Evolutionary conservation across 2,113 vertebrate genomes (phyloP), one percentile per base, ranked within the genome.

Genomic region (Tichodroma muraria): DNA sequence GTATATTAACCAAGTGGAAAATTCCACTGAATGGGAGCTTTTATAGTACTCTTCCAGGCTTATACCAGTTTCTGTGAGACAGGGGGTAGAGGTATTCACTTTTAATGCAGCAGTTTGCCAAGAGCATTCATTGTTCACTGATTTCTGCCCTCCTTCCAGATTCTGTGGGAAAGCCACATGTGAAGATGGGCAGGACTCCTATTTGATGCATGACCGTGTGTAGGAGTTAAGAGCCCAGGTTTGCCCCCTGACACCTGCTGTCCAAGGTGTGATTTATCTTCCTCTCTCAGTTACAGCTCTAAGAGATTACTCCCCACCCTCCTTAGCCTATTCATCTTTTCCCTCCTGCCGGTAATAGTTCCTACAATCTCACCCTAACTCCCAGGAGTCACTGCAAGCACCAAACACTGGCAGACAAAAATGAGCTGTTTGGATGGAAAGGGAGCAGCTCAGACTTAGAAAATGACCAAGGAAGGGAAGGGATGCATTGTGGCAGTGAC

Each of bases 1-100:
- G 47, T 63, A 86, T 84, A 54, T 38, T 56, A 90, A 47, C 71
- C 8, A 44, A 92, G 85, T 80, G 94, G 92, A 95, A 96, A 95
- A 93, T 96, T 94, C 95, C 94, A 88, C 69, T 53, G 76, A 86
- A 84, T 56, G 37, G 37, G 45, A 92, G 56, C 12, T 90, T 75
- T 88, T 38, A 22, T 47, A 57, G 66, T 65, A 22, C 38, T 33
- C 47, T 61, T 57, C 22, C 69, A 53, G 38, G 37, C 12, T 88
- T 80, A 5, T 12, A 84, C 20, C 64, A 66, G 64, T 42, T 88
- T 81, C 65, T 59, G 15, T 44, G 66, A 54, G 80, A 40, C 44
- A 84, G 23, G 11, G 35, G 20, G 52, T 60, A 19, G 18, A 93
- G 8, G 54, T 31, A 44, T 1, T 88, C 9, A 57, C 45, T 83